Evolutionary conservation across 2,888 invertebrate species (phyloP), one percentile per base, ranked within the genome.

Genomic region (Amblyteles armatorius): DNA sequence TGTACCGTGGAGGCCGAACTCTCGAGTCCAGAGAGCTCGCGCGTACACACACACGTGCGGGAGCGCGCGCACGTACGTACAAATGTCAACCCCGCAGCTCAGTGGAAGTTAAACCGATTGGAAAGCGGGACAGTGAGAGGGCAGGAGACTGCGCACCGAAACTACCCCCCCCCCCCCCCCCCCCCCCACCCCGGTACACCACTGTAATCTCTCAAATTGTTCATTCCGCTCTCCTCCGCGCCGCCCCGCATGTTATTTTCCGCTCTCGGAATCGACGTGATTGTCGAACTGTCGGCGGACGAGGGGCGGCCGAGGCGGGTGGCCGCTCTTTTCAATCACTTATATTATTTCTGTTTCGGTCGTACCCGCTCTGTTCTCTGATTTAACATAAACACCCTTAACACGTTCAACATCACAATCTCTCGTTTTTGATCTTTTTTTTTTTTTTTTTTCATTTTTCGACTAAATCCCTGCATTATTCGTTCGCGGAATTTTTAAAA

Each of bases 121-220:
- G 90, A 92, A 92, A 91, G 87, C 88, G 86, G 88, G 78, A 84
- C 88, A 74, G 82, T 16, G 50, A 48, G 63, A 68, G 81, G 9
- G 40, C 36, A 73, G 74, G 60, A 60, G 40, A 69, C 68, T 68
- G 81, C 57, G 40, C 40, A 81, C 57, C 81, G 60, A 74, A 74
- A 81, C 48, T 81, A 52, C 81, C 68, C 67, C 69, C 74, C 65
- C n/a, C n/a, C 81, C 68, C 67, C 69, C 74, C 65, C 81, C 68
- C 67, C 69, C 74, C 65, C 81, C 68, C 67, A 60, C 74, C 65
- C 73, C 33, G 72, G 50, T 26, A 44, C 80, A 83, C 88, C 89
- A 89, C 90, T 90, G 89, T 92, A 91, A 92, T 92, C 90, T 91
- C 86, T 88, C 87, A 87, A 91, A 92, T 92, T 92, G 91, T 91